Conservation (phyloP, 2,888 invertebrate species). For the Dione juno region DNA sequence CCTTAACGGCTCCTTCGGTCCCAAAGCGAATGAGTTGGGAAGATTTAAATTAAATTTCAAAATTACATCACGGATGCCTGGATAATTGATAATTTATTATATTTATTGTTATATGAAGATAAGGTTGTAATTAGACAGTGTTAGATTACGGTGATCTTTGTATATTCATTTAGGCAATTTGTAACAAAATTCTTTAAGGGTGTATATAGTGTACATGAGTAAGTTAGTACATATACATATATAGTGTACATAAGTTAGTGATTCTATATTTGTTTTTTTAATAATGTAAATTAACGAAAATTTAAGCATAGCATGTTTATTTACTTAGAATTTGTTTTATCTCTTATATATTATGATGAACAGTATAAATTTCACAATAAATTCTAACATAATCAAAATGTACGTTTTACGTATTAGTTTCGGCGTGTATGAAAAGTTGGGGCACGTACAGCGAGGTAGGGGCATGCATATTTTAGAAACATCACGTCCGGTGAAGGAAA, state of each 20-base stretch:
- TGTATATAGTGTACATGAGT: too few relatives aligned
- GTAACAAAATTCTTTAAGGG: neutral
- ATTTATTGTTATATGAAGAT: constrained; percentile 21
- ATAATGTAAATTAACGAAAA: neutral
- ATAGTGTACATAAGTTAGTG: neutral
- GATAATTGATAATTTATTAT: constrained; percentile 27
- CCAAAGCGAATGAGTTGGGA: constrained; percentile 52
- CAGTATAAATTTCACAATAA: constrained; percentile 9
- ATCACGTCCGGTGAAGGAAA: constrained; percentile 72
- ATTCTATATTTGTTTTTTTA: neutral
- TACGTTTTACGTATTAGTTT: constrained; percentile 27
- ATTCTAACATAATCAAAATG: constrained; percentile 29
- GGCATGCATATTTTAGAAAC: constrained; percentile 48
- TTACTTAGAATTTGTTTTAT: neutral
- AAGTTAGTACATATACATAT: too few relatives aligned
- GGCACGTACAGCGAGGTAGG: constrained; percentile 35
- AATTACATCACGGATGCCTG: constrained; percentile 44
- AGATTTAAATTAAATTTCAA: constrained; percentile 55
- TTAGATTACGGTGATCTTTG: neutral
- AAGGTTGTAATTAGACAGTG: neutral
- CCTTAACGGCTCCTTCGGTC: constrained; percentile 69
- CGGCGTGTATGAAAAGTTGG: constrained; percentile 30
- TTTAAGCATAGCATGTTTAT: neutral
- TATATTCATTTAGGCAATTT: neutral
- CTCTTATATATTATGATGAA: neutral